Evolutionary conservation across 2,113 vertebrate genomes (phyloP).

Genomic region (Ciconia stormi): DNA sequence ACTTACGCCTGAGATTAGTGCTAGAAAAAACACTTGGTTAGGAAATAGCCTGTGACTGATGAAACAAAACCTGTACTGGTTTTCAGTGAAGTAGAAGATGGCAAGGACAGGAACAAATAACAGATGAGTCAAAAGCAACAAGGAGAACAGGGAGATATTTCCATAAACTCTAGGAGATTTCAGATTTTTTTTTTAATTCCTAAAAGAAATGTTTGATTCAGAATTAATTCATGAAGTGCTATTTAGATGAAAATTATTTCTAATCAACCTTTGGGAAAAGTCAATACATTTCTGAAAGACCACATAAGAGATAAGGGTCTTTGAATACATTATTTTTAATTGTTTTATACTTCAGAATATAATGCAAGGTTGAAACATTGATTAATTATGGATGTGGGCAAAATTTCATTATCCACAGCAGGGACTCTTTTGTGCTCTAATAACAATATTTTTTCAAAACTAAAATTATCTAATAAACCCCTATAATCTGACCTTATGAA

Average conservation of each 20-base stretch:
- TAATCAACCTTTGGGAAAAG: constrained; percentile 31
- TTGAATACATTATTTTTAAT: constrained; percentile 41
- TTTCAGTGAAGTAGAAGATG: not conserved
- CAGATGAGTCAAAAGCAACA: not conserved
- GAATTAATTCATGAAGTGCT: not conserved
- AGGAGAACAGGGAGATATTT: not conserved
- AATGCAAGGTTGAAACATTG: constrained; percentile 14
- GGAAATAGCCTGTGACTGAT: not conserved
- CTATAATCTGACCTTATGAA: not conserved
- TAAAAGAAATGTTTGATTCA: constrained; percentile 28
- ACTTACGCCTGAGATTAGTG: not conserved
- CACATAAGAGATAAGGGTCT: constrained; percentile 10
- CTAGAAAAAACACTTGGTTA: not conserved
- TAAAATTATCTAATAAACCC: not conserved
- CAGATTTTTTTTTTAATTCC: not conserved
- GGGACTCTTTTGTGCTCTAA: not conserved
- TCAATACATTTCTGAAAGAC: constrained; percentile 39
- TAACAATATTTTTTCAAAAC: constrained; percentile 17
- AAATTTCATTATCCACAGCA: constrained; percentile 22
- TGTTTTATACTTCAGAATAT: constrained; percentile 36
- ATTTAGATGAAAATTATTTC: constrained; percentile 53
- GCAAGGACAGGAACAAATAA: not conserved
- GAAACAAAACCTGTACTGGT: not conserved
- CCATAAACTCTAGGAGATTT: not conserved
- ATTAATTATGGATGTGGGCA: constrained; percentile 39